These are phyloP conservation scores for Diaperis boleti DNA, from an alignment of 2,888 invertebrate genomes.

Conservation along the genomic window DNA sequence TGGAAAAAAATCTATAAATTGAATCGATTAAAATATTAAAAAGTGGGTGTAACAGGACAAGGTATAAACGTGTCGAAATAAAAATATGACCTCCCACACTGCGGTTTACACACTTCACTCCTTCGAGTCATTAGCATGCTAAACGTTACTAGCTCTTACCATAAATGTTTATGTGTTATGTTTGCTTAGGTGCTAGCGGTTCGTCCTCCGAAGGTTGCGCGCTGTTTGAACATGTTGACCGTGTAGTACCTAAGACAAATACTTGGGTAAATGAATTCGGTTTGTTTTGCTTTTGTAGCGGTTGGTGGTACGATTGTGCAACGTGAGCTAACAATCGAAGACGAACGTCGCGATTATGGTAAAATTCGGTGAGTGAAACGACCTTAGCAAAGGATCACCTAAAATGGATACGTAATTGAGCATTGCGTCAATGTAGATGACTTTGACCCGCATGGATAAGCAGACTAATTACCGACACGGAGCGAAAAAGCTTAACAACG, in stretches of 20 bases:
- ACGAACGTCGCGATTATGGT: background rate
- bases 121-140: slow-evolving; percentile 59
- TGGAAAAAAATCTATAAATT: slow-evolving; percentile 25
- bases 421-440: slow-evolving; percentile 11
- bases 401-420: slow-evolving; percentile 8
- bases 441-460: slow-evolving; percentile 27
- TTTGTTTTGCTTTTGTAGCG: slow-evolving; percentile 37
- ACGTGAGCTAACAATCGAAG: slow-evolving; percentile 18
- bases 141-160: slow-evolving; percentile 60
- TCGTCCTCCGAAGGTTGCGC: slow-evolving; percentile 57
- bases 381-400: slow-evolving; percentile 9
- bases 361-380: slow-evolving; percentile 3
- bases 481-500: background rate
- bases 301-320: slow-evolving; percentile 28
- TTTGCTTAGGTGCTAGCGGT: slow-evolving; percentile 58
- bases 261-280: slow-evolving; percentile 42
- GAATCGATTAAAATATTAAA: slow-evolving; percentile 36
- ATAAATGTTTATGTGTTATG: slow-evolving; percentile 59
- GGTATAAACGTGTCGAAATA: slow-evolving; percentile 54
- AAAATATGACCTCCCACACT: slow-evolving; percentile 60
- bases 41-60: slow-evolving; percentile 50
- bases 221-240: slow-evolving; percentile 37
- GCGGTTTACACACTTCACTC: slow-evolving; percentile 53
- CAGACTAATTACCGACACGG: slow-evolving; percentile 21
- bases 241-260: slow-evolving; percentile 44